Conservation (phyloP, 1,140 invertebrate genomes). For the Scaptomyza montana region DNA sequence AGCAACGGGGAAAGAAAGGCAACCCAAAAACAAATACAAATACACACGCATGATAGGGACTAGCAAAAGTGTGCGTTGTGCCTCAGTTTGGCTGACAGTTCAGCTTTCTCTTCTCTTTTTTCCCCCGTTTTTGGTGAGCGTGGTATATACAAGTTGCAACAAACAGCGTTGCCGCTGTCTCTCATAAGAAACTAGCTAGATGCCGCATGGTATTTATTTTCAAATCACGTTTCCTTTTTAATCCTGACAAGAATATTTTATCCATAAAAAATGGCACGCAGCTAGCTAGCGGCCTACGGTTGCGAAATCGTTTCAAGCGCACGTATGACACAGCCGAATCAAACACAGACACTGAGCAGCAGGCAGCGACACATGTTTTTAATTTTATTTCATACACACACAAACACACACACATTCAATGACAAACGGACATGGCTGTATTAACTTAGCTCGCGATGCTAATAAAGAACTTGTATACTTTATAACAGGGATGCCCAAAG, state of each 20-base stretch:
- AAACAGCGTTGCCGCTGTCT: constrained; percentile 10
- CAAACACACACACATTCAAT: not conserved
- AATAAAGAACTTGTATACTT: too few relatives aligned
- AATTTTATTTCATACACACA: constrained; percentile 37
- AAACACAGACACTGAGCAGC: constrained; percentile 34
- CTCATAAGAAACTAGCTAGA: constrained; percentile 40
- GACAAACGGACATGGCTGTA: too few relatives aligned
- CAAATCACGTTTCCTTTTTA: constrained; percentile 82
- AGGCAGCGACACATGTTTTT: constrained; percentile 44
- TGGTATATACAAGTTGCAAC: constrained; percentile 44
- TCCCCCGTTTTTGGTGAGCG: constrained; percentile 5
- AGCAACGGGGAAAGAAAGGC: constrained; percentile 40
- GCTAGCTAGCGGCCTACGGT: constrained; percentile 22
- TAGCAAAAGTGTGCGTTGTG: constrained; percentile 49
- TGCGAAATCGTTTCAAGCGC: constrained; percentile 39
- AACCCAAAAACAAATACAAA: constrained; percentile 40
- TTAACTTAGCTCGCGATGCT: too few relatives aligned
- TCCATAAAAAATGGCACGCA: constrained; percentile 73
- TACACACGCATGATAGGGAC: constrained; percentile 26
- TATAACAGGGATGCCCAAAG: too few relatives aligned
- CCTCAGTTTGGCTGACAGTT: constrained; percentile 48
- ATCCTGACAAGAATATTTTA: constrained; percentile 84
- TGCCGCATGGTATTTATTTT: constrained; percentile 70
- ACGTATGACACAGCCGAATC: constrained; percentile 40
- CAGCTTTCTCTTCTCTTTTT: not conserved